Conservation (phyloP, 2,113 vertebrate genomes). For the Peromyscus leucopus region DNA sequence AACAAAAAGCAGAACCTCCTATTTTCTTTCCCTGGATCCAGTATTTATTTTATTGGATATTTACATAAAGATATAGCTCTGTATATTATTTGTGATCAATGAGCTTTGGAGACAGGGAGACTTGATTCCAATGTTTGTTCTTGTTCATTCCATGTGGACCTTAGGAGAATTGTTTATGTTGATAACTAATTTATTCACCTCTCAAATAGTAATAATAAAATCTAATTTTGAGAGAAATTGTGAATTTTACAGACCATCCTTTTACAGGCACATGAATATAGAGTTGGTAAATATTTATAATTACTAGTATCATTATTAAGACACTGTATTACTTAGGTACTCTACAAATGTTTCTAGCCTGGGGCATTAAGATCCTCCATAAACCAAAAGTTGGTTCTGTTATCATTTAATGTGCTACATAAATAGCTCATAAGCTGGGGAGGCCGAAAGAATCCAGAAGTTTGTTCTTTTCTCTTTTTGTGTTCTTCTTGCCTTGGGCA, state of each 20-base stretch:
- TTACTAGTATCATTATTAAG: not conserved
- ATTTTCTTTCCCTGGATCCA: not conserved
- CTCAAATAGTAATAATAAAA: not conserved
- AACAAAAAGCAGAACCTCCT: not conserved
- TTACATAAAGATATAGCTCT: not conserved
- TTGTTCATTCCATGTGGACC: not conserved
- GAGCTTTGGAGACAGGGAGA: not conserved
- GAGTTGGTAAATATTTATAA: not conserved
- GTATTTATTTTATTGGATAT: not conserved
- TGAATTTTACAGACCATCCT: not conserved
- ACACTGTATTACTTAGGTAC: too few relatives aligned
- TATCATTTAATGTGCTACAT: not conserved
- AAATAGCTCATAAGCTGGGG: not conserved
- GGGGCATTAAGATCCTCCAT: not conserved
- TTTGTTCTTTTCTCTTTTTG: not conserved
- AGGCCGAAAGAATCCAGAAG: not conserved
- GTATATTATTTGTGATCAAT: not conserved
- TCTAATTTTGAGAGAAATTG: not conserved
- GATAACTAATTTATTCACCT: not conserved
- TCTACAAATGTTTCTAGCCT: too few relatives aligned
- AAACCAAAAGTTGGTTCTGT: not conserved
- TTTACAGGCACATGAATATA: not conserved
- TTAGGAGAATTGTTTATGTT: not conserved
- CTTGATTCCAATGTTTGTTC: not conserved
- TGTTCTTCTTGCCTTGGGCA: not conserved